These are phyloP conservation scores for Macrosoma leucophasiata DNA, from an alignment of 2,888 invertebrate species.

Conservation along the genomic window DNA sequence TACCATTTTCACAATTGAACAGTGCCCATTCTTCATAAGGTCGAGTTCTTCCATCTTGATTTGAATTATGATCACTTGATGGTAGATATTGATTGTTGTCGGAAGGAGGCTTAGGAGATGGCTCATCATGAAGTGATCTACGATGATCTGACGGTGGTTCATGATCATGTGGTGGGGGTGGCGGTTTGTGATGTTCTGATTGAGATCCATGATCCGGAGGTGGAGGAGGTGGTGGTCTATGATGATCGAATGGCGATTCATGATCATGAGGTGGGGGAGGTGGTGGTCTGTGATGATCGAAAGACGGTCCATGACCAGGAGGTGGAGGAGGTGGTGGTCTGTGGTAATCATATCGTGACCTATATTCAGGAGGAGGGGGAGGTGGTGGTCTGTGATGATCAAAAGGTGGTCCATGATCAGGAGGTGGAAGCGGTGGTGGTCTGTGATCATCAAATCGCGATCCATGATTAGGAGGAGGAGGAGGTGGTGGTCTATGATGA, in stretches of 20 bases:
- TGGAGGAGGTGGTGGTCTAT: neutral
- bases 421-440: too few relatives aligned
- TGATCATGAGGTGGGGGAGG: slow-evolving; percentile 3
- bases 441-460: slow-evolving; percentile 11
- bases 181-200: slow-evolving; percentile 10
- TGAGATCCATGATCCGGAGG: slow-evolving; percentile 1
- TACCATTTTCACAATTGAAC: too few relatives aligned
- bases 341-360: slow-evolving; percentile 8
- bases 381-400: too few relatives aligned
- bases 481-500: too few relatives aligned
- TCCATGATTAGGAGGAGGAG: too few relatives aligned
- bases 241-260: neutral
- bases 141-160: neutral
- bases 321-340: too few relatives aligned
- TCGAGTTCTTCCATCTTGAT: too few relatives aligned
- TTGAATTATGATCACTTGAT: too few relatives aligned
- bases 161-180: slow-evolving; percentile 3
- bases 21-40: too few relatives aligned
- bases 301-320: slow-evolving; percentile 6
- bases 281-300: slow-evolving; percentile 10
- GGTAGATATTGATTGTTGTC: neutral
- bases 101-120: neutral
- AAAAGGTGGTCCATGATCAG: too few relatives aligned
- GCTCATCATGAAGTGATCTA: neutral
- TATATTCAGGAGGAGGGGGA: too few relatives aligned